These are phyloP conservation scores for Drosophila setosimentum DNA, from an alignment of 2,888 invertebrate genomes.

Conservation along the genomic window DNA sequence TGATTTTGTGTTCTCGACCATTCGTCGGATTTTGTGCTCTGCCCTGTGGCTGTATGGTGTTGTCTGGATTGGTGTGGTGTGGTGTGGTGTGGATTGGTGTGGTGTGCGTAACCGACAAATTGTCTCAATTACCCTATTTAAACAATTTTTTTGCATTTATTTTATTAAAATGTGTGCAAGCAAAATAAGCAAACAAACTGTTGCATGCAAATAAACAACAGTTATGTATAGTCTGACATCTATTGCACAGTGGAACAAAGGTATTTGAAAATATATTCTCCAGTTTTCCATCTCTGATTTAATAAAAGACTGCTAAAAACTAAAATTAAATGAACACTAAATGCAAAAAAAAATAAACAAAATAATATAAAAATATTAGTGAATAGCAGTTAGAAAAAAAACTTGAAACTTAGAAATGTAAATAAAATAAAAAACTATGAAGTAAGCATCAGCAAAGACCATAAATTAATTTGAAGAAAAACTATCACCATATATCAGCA, in stretches of 20 bases:
- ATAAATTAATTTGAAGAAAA: not conserved
- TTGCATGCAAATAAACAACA: slow-evolving; percentile 44
- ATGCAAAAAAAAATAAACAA: too few species aligned
- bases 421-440: not conserved
- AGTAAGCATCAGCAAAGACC: too few species aligned
- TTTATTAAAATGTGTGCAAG: slow-evolving; percentile 78
- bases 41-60: not conserved
- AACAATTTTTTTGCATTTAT: slow-evolving; percentile 79
- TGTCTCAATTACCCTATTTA: slow-evolving; percentile 84
- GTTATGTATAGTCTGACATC: slow-evolving; percentile 25
- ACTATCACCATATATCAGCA: not conserved
- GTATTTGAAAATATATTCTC: not conserved
- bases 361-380: not conserved
- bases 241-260: slow-evolving; percentile 43
- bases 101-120: slow-evolving; percentile 75
- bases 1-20: slow-evolving; percentile 53
- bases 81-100: slow-evolving; percentile 1
- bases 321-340: too few species aligned
- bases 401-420: not conserved
- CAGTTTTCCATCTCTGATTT: not conserved
- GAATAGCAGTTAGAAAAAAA: not conserved
- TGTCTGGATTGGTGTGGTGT: slow-evolving; percentile 16
- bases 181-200: slow-evolving; percentile 54
- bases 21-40: slow-evolving; percentile 25
- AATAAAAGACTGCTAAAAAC: too few species aligned